Evolutionary conservation across 2,113 vertebrate genomes (phyloP).

Genomic region (Sturnus vulgaris): DNA sequence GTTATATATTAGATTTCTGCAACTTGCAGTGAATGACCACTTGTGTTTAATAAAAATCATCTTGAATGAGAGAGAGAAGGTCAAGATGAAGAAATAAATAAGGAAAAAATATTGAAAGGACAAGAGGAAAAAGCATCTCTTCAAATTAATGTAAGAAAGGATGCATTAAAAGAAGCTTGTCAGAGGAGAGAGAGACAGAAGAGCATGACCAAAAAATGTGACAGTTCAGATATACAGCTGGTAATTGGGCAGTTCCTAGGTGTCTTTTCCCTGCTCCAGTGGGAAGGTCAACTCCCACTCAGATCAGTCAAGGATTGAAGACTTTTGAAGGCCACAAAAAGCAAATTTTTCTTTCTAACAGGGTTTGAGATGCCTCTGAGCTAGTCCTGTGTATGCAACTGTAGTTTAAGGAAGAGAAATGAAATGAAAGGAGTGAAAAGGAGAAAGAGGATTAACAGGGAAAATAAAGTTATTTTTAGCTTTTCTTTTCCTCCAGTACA

Average conservation of each 20-base stretch:
- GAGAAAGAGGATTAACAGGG: neutral
- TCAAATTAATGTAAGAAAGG: neutral
- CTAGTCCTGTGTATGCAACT: neutral
- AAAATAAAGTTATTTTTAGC: neutral
- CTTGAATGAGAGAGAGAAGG: neutral
- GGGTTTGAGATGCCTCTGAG: neutral
- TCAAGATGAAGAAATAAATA: neutral
- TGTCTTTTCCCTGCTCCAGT: neutral
- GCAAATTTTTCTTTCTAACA: neutral
- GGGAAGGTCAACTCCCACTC: neutral
- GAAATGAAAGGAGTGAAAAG: neutral
- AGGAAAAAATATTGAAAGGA: neutral
- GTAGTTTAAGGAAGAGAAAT: neutral
- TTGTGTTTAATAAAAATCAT: neutral
- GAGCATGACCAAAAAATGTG: neutral
- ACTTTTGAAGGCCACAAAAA: neutral
- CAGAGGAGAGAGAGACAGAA: neutral
- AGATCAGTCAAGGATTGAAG: neutral
- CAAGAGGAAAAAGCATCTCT: neutral
- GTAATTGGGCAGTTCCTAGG: neutral
- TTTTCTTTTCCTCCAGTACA: neutral
- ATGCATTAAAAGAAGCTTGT: neutral
- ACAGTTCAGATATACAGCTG: neutral
- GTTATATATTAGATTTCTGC: neutral
- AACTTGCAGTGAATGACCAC: neutral